Evolutionary conservation across 2,113 vertebrate species (phyloP).

Genomic region (Mixornis gularis): DNA sequence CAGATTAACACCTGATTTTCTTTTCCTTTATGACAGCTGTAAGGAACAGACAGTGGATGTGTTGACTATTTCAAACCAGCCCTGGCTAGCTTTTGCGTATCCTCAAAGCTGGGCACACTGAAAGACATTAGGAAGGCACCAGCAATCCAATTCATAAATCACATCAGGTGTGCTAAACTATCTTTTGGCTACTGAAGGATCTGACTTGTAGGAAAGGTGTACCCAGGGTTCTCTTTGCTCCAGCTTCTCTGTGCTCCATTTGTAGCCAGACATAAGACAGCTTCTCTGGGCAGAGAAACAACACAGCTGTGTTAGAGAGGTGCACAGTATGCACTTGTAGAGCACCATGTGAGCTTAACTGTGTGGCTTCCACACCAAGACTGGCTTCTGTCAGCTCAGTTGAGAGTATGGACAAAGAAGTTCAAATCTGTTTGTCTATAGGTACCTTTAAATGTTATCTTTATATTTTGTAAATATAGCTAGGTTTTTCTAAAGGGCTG

Average conservation of each 20-base stretch:
- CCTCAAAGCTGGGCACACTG: not conserved
- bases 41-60: not conserved
- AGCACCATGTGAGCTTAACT: not conserved
- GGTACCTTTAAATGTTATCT: not conserved
- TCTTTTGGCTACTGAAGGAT: not conserved
- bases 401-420: not conserved
- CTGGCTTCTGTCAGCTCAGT: not conserved
- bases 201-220: not conserved
- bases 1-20: not conserved
- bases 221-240: not conserved
- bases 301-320: not conserved
- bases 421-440: not conserved
- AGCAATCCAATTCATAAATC: not conserved
- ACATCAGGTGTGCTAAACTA: not conserved
- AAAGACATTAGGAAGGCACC: not conserved
- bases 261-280: not conserved
- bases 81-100: not conserved
- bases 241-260: not conserved
- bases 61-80: not conserved
- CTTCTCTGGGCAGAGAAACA: not conserved
- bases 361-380: not conserved
- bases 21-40: not conserved
- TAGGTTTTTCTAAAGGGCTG: not conserved
- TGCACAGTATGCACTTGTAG: fast-evolving
- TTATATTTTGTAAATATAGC: not conserved